Conservation (phyloP, 2,888 invertebrate species). For the Pristionchus arcanus region DNA sequence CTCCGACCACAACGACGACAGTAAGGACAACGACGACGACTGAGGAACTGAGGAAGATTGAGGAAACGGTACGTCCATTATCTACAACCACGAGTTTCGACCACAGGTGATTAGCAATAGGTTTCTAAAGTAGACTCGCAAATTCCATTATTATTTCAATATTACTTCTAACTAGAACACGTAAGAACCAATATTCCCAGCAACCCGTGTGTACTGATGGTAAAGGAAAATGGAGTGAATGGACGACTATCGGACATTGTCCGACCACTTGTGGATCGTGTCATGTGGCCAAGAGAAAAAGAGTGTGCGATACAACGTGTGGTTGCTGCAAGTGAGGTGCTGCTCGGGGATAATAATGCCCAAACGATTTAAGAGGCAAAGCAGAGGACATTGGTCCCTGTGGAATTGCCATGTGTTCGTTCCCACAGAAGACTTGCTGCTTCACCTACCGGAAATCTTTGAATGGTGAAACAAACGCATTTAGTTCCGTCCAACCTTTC, state of each 20-base stretch:
- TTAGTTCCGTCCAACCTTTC: background rate
- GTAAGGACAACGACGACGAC: too few relatives aligned
- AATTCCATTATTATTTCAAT: too few relatives aligned
- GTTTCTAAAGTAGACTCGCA: too few relatives aligned
- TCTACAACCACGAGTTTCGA: too few relatives aligned
- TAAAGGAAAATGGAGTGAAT: background rate
- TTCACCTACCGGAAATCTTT: constrained; percentile 59
- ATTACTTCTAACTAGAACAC: too few relatives aligned
- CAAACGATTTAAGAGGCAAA: background rate
- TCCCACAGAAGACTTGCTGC: constrained; percentile 65
- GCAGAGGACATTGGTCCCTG: constrained; percentile 27
- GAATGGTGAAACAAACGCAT: background rate
- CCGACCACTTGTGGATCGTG: background rate
- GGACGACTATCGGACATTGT: background rate
- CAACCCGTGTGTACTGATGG: background rate
- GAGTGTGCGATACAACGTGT: background rate
- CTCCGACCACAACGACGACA: too few relatives aligned
- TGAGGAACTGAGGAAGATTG: too few relatives aligned
- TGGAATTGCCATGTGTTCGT: constrained; percentile 58
- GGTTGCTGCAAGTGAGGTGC: background rate
- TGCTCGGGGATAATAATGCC: background rate
- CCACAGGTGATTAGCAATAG: too few relatives aligned
- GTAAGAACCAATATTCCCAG: too few relatives aligned
- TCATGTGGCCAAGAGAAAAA: background rate
- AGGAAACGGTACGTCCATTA: too few relatives aligned